Base-by-base conservation (phyloP, 2,797 vertebrate species). In the Poecilia gillii region DNA sequence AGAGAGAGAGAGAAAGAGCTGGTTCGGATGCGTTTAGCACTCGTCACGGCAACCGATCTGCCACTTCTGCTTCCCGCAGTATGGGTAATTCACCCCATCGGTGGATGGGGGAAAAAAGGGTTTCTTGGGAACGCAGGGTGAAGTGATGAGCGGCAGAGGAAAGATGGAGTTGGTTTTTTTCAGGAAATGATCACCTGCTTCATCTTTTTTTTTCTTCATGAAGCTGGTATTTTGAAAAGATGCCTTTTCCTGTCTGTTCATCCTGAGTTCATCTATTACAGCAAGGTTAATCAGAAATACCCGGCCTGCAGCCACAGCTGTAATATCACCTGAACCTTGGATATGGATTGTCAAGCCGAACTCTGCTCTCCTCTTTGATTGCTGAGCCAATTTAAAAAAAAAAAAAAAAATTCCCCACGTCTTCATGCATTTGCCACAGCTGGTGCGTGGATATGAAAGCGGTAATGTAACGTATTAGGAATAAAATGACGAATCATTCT, bases 391-490 rank as follows among this genome's bases (percentile, higher is more conserved):
- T 84, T 80, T 51, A 0, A 16, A 47, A 51, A 53, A 25, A 51
- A 51, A 3, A 8, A 49, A 20, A 20, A 41, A 41, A 41, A 41
- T 71, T 23, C 76, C 4, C 55, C 39, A 72, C 49, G 73, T 71
- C 72, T 80, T 46, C 83, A 77, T 85, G 83, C 89, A 85, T 87
- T 85, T 89, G 87, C 86, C 86, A 87, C 88, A 90, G 91, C 90
- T 91, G 91, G 75, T 82, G 85, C 81, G 86, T 82, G 84, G 87
- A 80, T 80, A 87, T 81, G 84, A 87, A 85, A 73, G 77, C 66
- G 11, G 70, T 90, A 89, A 90, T 90, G 84, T 74, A 82, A 88
- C 82, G 85, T 83, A 76, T 83, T 78, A 79, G 73, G 78, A 83
- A 85, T 80, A 77, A 85, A 85, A 92, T 89, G 84, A 90, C 85